These are phyloP conservation scores for Dione vanillae DNA, from an alignment of 2,888 invertebrate species.

Conservation along the genomic window DNA sequence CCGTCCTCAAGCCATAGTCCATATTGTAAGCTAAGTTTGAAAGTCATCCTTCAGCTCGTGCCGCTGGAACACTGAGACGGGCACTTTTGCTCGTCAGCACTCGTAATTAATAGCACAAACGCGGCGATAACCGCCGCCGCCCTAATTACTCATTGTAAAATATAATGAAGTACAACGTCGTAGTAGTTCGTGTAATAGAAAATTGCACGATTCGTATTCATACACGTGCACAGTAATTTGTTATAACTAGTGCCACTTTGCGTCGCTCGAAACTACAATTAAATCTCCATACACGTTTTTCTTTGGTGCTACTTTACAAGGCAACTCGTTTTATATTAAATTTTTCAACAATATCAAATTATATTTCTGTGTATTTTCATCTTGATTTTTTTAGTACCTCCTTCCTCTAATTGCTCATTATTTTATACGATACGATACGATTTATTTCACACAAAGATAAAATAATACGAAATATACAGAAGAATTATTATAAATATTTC, in stretches of 20 bases:
- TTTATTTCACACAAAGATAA: too few species aligned
- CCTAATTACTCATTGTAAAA: slow-evolving; percentile 11
- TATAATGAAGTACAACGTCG: slow-evolving; percentile 5
- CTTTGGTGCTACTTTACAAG: neutral
- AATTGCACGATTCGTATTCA: slow-evolving; percentile 11
- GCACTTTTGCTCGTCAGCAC: slow-evolving; percentile 5
- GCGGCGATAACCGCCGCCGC: neutral
- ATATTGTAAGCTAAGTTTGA: neutral
- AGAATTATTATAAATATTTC: too few species aligned
- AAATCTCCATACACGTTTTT: slow-evolving; percentile 6
- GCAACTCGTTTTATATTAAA: neutral
- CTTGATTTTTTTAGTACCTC: too few species aligned
- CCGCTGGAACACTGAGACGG: neutral
- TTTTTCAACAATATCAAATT: neutral
- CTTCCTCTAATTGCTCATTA: too few species aligned
- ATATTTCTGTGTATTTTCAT: too few species aligned
- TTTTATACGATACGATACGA: too few species aligned
- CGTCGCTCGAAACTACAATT: neutral
- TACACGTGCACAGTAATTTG: slow-evolving; percentile 10
- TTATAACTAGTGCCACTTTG: slow-evolving; percentile 1
- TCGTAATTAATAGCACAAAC: slow-evolving; percentile 7
- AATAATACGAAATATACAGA: too few species aligned
- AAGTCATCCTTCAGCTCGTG: neutral
- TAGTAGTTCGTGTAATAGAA: slow-evolving; percentile 21
- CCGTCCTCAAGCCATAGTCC: neutral